Evolutionary conservation across 2,797 vertebrate species (phyloP).

Genomic region (Acrossocheilus wenchowensis): DNA sequence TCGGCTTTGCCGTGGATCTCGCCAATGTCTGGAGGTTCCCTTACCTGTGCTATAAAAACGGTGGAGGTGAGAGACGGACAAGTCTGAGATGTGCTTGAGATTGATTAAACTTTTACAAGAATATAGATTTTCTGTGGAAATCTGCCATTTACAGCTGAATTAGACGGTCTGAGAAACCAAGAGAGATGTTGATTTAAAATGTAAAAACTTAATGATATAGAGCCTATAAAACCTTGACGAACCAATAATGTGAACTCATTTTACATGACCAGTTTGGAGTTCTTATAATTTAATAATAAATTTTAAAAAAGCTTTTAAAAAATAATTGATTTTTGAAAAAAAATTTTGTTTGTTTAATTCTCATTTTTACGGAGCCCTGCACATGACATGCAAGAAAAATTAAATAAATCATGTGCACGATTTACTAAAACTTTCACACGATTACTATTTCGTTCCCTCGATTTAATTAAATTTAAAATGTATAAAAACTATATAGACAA

Average conservation of each 20-base stretch:
- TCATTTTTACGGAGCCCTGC: no score
- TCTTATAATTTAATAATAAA: no score
- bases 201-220: not conserved
- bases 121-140: not conserved
- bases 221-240: not conserved
- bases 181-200: not conserved
- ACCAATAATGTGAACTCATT: not conserved
- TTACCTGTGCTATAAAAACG: slow-evolving; percentile 93
- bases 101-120: not conserved
- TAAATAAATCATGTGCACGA: no score
- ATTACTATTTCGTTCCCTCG: no score
- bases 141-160: not conserved
- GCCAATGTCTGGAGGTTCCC: slow-evolving; percentile 93
- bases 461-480: no score
- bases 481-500: no score
- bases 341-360: no score
- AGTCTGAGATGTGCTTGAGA: not conserved
- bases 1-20: slow-evolving; percentile 90
- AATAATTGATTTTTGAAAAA: no score
- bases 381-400: no score
- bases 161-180: not conserved
- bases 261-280: not conserved
- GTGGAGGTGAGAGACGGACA: slow-evolving; percentile 81
- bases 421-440: no score
- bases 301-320: no score